Base-by-base conservation (phyloP, 2,888 invertebrate genomes). In the Invenusta paracnida region DNA sequence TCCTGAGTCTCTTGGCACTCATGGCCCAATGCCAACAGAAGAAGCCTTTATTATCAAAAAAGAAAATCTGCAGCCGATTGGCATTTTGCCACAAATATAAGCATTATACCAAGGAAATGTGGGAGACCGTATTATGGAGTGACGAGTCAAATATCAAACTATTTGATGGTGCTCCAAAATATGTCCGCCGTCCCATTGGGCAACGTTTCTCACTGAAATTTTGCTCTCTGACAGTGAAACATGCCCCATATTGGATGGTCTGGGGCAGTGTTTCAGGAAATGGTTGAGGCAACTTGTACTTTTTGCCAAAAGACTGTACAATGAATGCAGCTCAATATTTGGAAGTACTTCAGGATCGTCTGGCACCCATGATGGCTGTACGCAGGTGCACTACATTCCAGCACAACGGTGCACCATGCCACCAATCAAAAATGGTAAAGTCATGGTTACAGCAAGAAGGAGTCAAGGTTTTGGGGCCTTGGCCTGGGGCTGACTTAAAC, bases 71-170 rank as follows among this genome's bases (percentile, higher is more conserved):
- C 79, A n/a, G n/a, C 79, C 79, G 79, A 79, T 2, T 79, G 79
- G 79, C 79, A 79, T 79, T 79, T 79, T 79, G 79, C 79, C 79
- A 79, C 79, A 79, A 79, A 79, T 79, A 79, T 79, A 79, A 79
- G 79, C 79, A 79, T 79, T 79, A 79, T 79, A 79, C 79, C 79
- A 79, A 79, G 79, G 79, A 79, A 79, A 79, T 79, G 28, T 79
- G 79, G 79, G 79, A 79, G 79, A 79, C 79, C 5, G 79, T 79
- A 27, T 79, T 79, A 79, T 79, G 79, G 79, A 79, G 79, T 79
- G 28, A 79, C 28, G 79, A 79, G 79, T 11, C 79, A 79, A 79
- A 79, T n/a, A 79, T 79, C 79, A 79, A 79, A 79, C 23, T 79
- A 79, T 79, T 79, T 79, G 79, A 79, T 2, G 79, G 79, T 79